A percentile compares a stretch with the other conserved stretches of the same genome.
Conservation (phyloP, 1,140 invertebrate genomes). For the Drosophila asahinai region DNA sequence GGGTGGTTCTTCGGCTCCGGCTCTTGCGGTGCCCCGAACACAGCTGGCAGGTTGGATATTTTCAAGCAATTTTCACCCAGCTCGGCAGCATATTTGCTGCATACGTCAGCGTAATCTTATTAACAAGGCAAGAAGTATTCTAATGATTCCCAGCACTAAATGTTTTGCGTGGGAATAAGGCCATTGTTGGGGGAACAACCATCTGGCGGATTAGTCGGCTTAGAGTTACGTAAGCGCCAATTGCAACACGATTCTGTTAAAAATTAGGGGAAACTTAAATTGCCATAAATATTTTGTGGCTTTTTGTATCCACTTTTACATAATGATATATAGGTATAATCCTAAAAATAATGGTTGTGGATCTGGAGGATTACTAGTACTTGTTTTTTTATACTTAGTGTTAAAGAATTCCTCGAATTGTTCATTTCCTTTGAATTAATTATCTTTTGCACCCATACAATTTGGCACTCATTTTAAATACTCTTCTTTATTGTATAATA, state of each 20-base stretch:
- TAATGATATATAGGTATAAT: slow-evolving; percentile 7
- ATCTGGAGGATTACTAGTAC: not conserved
- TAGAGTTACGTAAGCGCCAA: slow-evolving; percentile 6
- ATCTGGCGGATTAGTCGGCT: slow-evolving; percentile 34
- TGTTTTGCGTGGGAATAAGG: slow-evolving; percentile 12
- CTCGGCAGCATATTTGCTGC: not conserved
- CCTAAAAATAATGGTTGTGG: not conserved
- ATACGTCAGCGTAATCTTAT: slow-evolving; percentile 46
- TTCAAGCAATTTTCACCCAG: slow-evolving; percentile 31
- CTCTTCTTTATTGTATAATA: not conserved
- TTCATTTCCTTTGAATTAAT: not conserved
- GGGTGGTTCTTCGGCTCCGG: slow-evolving; percentile 13
- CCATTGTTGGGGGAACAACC: slow-evolving; percentile 2
- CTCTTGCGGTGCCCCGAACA: slow-evolving; percentile 23
- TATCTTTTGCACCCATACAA: not conserved
- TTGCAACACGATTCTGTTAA: not conserved
- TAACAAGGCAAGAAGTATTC: slow-evolving; percentile 43
- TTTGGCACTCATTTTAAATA: not conserved
- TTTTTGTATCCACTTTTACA: not conserved
- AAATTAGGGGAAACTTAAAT: slow-evolving; percentile 9
- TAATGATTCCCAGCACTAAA: slow-evolving; percentile 36
- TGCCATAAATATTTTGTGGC: slow-evolving; percentile 22
- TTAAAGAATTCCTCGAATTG: not conserved
- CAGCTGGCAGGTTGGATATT: slow-evolving; percentile 23
- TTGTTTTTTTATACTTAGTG: not conserved